Evolutionary conservation across 2,888 invertebrate genomes (phyloP), one percentile per base, ranked within the genome.

Genomic region (Spilarctia lutea): DNA sequence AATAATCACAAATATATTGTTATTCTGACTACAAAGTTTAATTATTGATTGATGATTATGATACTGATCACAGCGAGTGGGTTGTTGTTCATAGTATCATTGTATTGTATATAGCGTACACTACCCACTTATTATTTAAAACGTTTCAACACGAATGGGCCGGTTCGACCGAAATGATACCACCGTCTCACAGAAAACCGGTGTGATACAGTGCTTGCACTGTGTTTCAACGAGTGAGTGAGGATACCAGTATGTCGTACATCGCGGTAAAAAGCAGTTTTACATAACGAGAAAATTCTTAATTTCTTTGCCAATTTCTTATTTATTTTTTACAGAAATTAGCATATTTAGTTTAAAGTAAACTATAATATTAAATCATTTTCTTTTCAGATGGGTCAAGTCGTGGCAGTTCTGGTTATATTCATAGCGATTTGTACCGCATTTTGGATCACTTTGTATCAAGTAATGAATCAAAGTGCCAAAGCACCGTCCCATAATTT

Each of bases 311-410:
- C 45, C 45, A 1, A 18, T 45, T 18, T 18, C 45, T 16, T 45
- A 4, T 45, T 18, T 1, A 18, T 4, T 45, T 18, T 16, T 45
- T 48, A 24, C 20, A 48, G 48, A 52, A 52, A 52, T 24, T 24
- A 52, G 52, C 7, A 52, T 52, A 24, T 52, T 52, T 52, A 24
- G 6, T 24, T 24, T 4, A 30, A 60, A 60, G 10, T 0, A 35
- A 45, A 16, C 3, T 45, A 65, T 39, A 10, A 35, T 24, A 65
- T 33, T 52, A 48, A 39, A 39, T 24, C 2, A 63, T 63, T n/a
- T 3, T 1, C 1, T 77, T 94, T 94, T 70, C 91, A 95, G 94
- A 94, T 94, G 90, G 81, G 85, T 33, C 91, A 87, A 83, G 56
- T 87, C 52, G 18, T 89, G 60, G 79, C 90, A 30, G 63, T 87